These are phyloP conservation scores for Pachymerium ferrugineum DNA, from an alignment of 2,888 invertebrate species.

Conservation along the genomic window DNA sequence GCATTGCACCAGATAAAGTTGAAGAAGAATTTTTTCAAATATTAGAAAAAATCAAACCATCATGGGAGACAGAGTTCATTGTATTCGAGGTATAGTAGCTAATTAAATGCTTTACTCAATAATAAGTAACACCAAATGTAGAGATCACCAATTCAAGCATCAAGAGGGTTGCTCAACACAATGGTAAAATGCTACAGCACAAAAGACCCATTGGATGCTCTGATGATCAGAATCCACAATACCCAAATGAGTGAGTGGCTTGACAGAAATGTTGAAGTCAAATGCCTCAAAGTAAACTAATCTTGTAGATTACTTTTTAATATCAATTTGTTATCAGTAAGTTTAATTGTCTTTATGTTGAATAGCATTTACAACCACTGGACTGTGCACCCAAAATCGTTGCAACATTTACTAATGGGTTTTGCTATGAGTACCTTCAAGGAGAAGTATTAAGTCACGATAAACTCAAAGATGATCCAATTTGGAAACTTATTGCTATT, in stretches of 20 bases:
- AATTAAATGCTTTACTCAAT: too few relatives aligned
- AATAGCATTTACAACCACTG: neutral
- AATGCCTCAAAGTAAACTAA: neutral
- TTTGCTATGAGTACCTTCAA: neutral
- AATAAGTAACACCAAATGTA: too few relatives aligned
- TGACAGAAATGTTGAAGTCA: neutral
- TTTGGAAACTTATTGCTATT: neutral
- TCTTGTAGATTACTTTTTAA: too few relatives aligned
- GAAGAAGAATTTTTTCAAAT: neutral
- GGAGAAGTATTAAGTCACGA: neutral
- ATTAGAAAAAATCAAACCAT: neutral
- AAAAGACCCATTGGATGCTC: neutral
- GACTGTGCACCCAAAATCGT: neutral
- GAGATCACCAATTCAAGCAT: neutral
- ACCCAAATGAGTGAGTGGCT: neutral
- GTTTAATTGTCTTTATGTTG: neutral
- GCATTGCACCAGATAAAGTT: neutral
- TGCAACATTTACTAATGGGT: neutral
- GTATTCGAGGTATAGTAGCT: neutral
- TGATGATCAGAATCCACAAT: conserved; percentile 17
- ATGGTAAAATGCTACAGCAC: conserved; percentile 25
- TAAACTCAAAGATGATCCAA: neutral
- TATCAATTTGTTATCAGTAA: too few relatives aligned
- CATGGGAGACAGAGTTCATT: neutral
- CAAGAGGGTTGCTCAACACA: neutral